phyloP scores from a whole-genome alignment of 1,140 invertebrate species.

The Choristoneura fumiferana region DNA sequence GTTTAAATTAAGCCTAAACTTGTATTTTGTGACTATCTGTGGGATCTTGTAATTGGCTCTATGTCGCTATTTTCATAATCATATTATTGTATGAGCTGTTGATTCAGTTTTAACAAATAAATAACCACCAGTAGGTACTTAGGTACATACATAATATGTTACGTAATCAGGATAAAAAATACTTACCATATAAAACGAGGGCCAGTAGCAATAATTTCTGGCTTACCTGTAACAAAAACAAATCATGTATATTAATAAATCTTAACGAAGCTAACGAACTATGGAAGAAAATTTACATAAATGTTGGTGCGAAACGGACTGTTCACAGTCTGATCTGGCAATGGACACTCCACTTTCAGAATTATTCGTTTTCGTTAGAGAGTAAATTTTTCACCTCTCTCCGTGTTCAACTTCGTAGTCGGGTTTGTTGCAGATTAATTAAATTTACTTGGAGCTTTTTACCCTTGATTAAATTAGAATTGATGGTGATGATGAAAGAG shows the following conservation, averaged over 20 bases:
- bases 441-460: conserved; percentile 15
- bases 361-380: background rate
- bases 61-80: no score
- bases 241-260: conserved; percentile 37
- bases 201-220: background rate
- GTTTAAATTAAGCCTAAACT: no score
- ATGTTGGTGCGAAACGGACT: conserved; percentile 42
- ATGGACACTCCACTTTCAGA: conserved; percentile 26
- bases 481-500: conserved; percentile 6
- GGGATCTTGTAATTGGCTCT: no score
- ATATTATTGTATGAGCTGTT: no score
- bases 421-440: conserved; percentile 10
- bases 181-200: background rate
- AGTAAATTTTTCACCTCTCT: conserved; percentile 8
- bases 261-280: conserved; percentile 46
- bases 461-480: conserved; percentile 14
- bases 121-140: no score
- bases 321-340: conserved; percentile 42
- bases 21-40: no score
- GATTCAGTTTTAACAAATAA: no score
- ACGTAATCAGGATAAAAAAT: background rate
- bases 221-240: conserved; percentile 53
- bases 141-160: no score
- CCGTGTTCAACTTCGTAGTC: conserved; percentile 16
- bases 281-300: conserved; percentile 47